phyloP scores from a whole-genome alignment of 2,888 invertebrate genomes.

The Sinohyriopsis cumingii region DNA sequence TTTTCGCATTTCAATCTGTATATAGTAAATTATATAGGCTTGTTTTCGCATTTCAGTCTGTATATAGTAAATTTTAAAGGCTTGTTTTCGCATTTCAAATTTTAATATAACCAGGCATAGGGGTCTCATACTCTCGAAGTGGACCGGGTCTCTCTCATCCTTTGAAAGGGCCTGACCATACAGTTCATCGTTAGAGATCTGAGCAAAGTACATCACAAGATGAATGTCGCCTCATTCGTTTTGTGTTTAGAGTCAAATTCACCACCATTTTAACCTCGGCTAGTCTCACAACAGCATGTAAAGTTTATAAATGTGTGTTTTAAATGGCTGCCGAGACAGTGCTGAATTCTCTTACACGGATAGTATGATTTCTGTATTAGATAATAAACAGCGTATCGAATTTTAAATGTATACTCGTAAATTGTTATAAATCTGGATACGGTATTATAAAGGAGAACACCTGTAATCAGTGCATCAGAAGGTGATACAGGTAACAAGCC shows the following conservation, averaged over 20 bases:
- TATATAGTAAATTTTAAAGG: too few species aligned
- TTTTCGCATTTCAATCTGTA: too few species aligned
- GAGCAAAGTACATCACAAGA: slow-evolving; percentile 2
- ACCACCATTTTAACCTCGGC: slow-evolving; percentile 25
- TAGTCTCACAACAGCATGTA: slow-evolving; percentile 24
- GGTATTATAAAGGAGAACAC: slow-evolving; percentile 10
- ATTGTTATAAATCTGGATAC: slow-evolving; percentile 11
- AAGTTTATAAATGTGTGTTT: neutral
- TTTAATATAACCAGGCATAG: too few species aligned
- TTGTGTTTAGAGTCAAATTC: slow-evolving; percentile 26
- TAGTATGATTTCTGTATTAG: slow-evolving; percentile 17
- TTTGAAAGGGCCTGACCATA: too few species aligned
- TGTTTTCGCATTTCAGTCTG: too few species aligned
- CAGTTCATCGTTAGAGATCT: slow-evolving; percentile 3
- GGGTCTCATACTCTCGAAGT: too few species aligned
- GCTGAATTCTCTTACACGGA: slow-evolving; percentile 22
- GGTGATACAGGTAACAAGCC: slow-evolving; percentile 13
- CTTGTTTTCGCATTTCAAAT: too few species aligned
- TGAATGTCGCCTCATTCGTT: slow-evolving; percentile 9
- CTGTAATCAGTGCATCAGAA: slow-evolving; percentile 4
- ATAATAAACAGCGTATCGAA: slow-evolving; percentile 4
- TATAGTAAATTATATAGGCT: too few species aligned
- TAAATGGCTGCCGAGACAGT: slow-evolving; percentile 20
- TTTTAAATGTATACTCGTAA: slow-evolving; percentile 9
- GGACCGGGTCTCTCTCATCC: too few species aligned